Percentiles rank a stretch among this genome's conserved stretches.
These are phyloP conservation scores for Tenrec ecaudatus DNA, from an alignment of 2,113 vertebrate genomes.

Conservation along the genomic window DNA sequence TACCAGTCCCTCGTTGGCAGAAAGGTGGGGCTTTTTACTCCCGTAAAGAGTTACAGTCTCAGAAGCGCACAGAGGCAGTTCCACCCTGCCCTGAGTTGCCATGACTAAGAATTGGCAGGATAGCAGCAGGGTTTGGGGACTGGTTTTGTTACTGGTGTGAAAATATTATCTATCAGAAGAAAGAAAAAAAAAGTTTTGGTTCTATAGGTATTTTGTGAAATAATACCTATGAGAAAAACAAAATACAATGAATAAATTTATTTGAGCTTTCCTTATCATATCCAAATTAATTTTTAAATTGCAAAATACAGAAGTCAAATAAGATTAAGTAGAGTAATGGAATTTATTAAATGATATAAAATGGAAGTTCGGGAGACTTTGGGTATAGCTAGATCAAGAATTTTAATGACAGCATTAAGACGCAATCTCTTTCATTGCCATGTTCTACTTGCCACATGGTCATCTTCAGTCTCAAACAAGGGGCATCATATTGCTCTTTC, in stretches of 20 bases:
- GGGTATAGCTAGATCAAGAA: neutral
- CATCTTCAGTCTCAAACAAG: neutral
- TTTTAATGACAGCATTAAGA: neutral
- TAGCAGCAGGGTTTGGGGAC: too few species aligned
- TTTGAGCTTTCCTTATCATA: neutral
- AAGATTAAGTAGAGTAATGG: conserved; percentile 12
- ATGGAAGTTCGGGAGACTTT: neutral
- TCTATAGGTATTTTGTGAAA: neutral
- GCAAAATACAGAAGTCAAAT: neutral
- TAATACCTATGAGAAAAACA: neutral
- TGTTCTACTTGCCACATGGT: neutral
- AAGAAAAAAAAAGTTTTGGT: conserved; percentile 26
- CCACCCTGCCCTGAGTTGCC: too few species aligned
- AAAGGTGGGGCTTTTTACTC: too few species aligned
- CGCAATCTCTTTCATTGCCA: neutral
- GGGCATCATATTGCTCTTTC: neutral
- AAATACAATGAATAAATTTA: conserved; percentile 9
- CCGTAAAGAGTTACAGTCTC: too few species aligned
- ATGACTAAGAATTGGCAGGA: too few species aligned
- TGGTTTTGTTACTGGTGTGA: neutral
- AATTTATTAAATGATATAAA: neutral
- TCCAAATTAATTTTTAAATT: conserved; percentile 40
- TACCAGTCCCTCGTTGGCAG: too few species aligned
- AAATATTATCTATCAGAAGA: neutral
- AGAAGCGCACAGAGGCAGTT: too few species aligned